Conservation (phyloP, 1,140 invertebrate species). For the Charaxes varanes region DNA sequence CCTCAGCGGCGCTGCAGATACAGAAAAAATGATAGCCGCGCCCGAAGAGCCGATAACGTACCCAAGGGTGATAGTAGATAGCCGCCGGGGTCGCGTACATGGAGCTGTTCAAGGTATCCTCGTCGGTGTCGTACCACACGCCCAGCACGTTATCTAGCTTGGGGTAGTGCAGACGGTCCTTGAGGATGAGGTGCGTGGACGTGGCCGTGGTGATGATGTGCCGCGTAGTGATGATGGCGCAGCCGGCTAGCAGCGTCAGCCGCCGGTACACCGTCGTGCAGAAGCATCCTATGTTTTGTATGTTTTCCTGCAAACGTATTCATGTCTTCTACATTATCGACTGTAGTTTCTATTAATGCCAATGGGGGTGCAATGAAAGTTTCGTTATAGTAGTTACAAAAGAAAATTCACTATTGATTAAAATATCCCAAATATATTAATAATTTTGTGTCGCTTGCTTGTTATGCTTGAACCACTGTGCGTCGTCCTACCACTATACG, state of each 20-base stretch:
- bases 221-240: constrained; percentile 33
- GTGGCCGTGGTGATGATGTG: constrained; percentile 42
- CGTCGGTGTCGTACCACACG: constrained; percentile 33
- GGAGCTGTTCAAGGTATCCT: constrained; percentile 24
- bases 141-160: constrained; percentile 33
- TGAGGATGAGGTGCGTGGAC: constrained; percentile 32
- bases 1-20: background rate
- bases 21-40: background rate
- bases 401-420: too few species aligned
- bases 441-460: too few species aligned
- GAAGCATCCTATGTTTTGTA: constrained; percentile 22
- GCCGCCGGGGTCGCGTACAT: constrained; percentile 29
- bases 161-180: constrained; percentile 11
- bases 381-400: too few species aligned
- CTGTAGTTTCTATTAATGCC: too few species aligned
- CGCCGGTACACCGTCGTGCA: constrained; percentile 37
- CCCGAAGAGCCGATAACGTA: constrained; percentile 13
- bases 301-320: constrained; percentile 22
- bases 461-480: too few species aligned
- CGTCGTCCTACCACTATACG: too few species aligned
- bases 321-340: too few species aligned
- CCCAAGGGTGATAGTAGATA: constrained; percentile 44
- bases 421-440: too few species aligned
- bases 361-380: too few species aligned
- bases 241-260: constrained; percentile 20